Conservation (phyloP, 2,113 vertebrate species). For the Uria aalge region DNA sequence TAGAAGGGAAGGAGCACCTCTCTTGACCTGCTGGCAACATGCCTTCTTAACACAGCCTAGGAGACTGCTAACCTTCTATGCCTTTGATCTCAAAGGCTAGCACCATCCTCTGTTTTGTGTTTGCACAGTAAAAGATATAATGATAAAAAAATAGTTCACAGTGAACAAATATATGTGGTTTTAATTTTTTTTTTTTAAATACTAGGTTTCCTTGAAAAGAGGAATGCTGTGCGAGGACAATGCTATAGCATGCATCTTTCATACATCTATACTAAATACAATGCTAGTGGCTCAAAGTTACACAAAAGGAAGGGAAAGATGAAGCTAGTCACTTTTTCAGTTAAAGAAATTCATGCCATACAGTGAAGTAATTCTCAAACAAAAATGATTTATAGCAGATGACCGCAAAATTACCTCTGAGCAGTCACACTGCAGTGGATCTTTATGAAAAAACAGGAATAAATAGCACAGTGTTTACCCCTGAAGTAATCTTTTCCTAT, state of each 20-base stretch:
- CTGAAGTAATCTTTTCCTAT: conserved; percentile 3
- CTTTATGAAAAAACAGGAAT: not conserved
- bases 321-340: not conserved
- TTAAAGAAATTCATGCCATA: not conserved
- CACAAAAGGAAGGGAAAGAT: not conserved
- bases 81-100: not conserved
- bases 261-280: not conserved
- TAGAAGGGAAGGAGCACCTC: not conserved
- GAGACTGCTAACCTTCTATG: not conserved
- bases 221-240: not conserved
- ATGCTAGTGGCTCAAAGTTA: not conserved
- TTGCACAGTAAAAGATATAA: not conserved
- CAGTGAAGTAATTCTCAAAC: not conserved
- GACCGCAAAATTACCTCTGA: not conserved
- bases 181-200: not conserved
- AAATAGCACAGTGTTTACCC: conserved; percentile 19
- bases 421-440: not conserved
- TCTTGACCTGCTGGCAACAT: not conserved
- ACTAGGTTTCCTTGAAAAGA: not conserved
- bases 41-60: fast-evolving
- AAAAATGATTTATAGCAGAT: conserved; percentile 4
- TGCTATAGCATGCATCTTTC: not conserved
- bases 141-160: not conserved
- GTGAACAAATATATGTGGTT: not conserved
- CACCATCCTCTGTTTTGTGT: not conserved